Evolutionary conservation across 2,797 vertebrate species (phyloP), one percentile per base, ranked within the genome.

Genomic region (Peromyscus attwateri): DNA sequence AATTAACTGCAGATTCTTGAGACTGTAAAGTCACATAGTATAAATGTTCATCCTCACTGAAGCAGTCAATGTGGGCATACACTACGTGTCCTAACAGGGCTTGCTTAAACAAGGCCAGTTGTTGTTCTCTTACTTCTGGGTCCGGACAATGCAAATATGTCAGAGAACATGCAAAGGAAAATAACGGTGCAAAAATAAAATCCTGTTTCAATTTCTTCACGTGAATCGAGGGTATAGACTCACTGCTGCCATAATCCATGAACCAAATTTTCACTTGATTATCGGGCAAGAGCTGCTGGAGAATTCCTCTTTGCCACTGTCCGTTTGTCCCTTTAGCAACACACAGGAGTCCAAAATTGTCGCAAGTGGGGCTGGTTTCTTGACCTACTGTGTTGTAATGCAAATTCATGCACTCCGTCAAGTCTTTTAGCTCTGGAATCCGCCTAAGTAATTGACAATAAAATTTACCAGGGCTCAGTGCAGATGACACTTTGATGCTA

Each of bases 281-380:
- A 96, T 98, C 98, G 49, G 99, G 97, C 7, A 99, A 98, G 25
- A 99, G 98, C 71, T 98, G 98, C 93, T 99, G 99, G 92, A 99
- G 98, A 96, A 99, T 98, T 92, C 99, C 99, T 98, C 99, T 98
- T 96, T 99, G 98, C 99, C 99, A 99, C 10, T 98, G 98, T n/a
- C 98, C 98, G 46, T 99, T 99, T 97, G 98, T 99, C 55, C 99
- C 98, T 98, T 99, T 99, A 73, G 99, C 99, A 71, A 99, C 99
- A 98, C 99, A 99, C 19, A 99, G 98, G 3, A 99, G 92, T 57
- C 99, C 99, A 93, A 99, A 97, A 98, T 98, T 99, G 93, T 99
- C 99, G 76, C 89, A 96, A 0, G 85, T 98, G 34, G 97, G 95
- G 80, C 27, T 97, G 68, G 52, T 92, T 95, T 98, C 92, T 97